Base-by-base conservation (phyloP, 2,113 vertebrate species). In the Antechinus flavipes region DNA sequence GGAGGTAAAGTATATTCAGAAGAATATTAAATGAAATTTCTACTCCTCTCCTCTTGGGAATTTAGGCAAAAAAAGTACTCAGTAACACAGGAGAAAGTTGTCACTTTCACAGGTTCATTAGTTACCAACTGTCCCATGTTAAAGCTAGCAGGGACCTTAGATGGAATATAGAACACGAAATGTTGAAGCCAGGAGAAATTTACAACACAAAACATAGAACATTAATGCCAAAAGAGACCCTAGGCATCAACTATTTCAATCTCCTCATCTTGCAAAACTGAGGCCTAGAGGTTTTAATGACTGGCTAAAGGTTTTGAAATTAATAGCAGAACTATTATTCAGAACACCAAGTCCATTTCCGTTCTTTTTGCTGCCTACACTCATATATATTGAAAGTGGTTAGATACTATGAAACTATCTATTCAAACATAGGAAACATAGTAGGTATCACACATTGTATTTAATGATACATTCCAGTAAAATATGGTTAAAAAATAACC, bases 1-100 rank as follows among this genome's bases (percentile, higher is more conserved):
- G 99, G 99, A 99, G 99, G 99, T 99, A 99, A 7, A 10, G 56
- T 93, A 0, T 95, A 0, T 25, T 94, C 94, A 11, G 46, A 2
- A 68, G 92, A 68, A 91, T 46, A 54, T 93, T 56, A 93, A 90
- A 89, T 0, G 0, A 56, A 95, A 94, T 56, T 10, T 49, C 58
- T 55, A 0, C 56, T 91, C 68, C 8, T 91, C 47, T 0, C 24
- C 56, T 1, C 0, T 76, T 16, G 93, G 92, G 47, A 47, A 47
- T 42, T 25, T 8, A 42, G 42, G 91, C 92, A 53, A 25, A 68
- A 68, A 9, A 47, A 0, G 8, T 68, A 2, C 54, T 1, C 19
- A 42, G 35, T 42, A 49, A 27, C 89, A 68, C 23, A 27, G 0
- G 54, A 54, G 30, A 53, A 61, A 46, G 10, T 5, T 61, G 52